These are phyloP conservation scores for Malacoctenus gilli DNA, from an alignment of 2,797 vertebrate genomes.

Conservation along the genomic window DNA sequence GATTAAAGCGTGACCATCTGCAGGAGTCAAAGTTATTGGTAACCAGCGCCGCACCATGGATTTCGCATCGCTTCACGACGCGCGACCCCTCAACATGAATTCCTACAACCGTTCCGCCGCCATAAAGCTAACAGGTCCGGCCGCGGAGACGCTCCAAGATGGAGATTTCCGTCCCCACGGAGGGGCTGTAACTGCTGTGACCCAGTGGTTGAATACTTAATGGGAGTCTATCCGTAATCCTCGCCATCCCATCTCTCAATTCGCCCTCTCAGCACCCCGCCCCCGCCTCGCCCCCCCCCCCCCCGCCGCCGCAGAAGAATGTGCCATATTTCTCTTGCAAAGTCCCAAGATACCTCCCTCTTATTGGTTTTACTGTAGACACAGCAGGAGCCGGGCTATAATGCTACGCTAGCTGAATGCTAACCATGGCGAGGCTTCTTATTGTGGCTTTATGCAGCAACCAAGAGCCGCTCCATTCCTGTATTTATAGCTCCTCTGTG, in stretches of 20 bases:
- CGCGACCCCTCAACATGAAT: constrained; percentile 53
- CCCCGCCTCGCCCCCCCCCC: neutral
- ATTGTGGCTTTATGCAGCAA: constrained; percentile 49
- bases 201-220: constrained; percentile 70
- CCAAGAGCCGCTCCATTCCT: constrained; percentile 28
- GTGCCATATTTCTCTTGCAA: constrained; percentile 55
- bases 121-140: constrained; percentile 58
- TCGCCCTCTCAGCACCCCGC: constrained; percentile 24
- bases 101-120: constrained; percentile 50
- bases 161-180: constrained; percentile 58
- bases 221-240: constrained; percentile 62
- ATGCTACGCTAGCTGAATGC: constrained; percentile 70
- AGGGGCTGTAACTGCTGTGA: constrained; percentile 61
- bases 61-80: no score
- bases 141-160: constrained; percentile 62
- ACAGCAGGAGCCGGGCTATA: constrained; percentile 52
- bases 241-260: constrained; percentile 53
- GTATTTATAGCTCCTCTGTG: constrained; percentile 61
- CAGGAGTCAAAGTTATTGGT: no score
- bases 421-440: constrained; percentile 58
- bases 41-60: no score
- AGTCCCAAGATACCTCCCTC: constrained; percentile 67
- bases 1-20: no score
- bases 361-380: constrained; percentile 74
- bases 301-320: constrained; percentile 29